A percentile compares a stretch with the other conserved stretches of the same genome.
Evolutionary conservation across 2,797 vertebrate species (phyloP).

Genomic region (Hydrolagus colliei): DNA sequence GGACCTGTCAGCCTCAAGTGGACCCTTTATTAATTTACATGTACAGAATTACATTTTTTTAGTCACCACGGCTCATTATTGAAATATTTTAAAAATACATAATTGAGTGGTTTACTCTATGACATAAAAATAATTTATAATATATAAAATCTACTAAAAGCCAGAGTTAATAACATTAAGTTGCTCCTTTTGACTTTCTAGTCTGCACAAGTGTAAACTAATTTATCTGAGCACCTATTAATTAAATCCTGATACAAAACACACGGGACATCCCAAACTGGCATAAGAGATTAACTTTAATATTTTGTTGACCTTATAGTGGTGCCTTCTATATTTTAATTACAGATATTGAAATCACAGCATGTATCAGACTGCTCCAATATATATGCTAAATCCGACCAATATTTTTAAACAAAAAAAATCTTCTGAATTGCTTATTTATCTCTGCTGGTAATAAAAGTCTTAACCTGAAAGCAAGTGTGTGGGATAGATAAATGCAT

Average conservation of each 20-base stretch:
- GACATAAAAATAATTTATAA: background rate
- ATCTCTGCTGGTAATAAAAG: background rate
- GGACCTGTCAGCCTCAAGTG: background rate
- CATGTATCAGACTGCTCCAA: no score
- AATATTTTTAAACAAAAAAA: no score
- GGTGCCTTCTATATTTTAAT: background rate
- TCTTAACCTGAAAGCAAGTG: background rate
- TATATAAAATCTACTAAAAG: background rate
- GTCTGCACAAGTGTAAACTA: no score
- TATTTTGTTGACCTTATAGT: slow-evolving; percentile 8
- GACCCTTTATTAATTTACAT: background rate
- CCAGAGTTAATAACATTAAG: background rate
- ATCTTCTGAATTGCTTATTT: background rate
- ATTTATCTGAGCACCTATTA: background rate
- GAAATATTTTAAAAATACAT: background rate
- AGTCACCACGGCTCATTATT: background rate
- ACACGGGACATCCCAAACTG: background rate
- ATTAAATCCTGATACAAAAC: background rate
- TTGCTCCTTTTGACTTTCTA: background rate
- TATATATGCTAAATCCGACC: background rate
- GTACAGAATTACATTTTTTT: background rate
- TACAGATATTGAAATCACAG: background rate
- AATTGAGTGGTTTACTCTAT: background rate
- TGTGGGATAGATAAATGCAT: background rate
- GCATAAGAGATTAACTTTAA: slow-evolving; percentile 24